phyloP scores from a whole-genome alignment of 2,888 invertebrate genomes.

The Acrocera orbiculus region DNA sequence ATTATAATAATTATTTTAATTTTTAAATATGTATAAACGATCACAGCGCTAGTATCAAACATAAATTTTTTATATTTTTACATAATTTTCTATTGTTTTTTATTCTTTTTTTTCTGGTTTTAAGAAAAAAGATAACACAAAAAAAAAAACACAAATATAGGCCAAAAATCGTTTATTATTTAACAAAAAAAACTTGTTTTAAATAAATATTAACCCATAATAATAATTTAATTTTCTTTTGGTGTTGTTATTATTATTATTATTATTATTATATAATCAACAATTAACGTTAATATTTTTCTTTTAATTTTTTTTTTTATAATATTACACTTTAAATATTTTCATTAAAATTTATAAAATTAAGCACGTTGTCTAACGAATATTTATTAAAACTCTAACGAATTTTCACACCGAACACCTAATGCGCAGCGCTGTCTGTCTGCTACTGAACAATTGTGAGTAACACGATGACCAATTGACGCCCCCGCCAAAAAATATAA shows the following conservation, averaged over 20 bases:
- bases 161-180: no score
- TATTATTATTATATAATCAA: not conserved
- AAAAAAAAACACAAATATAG: not conserved
- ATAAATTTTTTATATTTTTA: no score
- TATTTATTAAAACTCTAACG: slow-evolving; percentile 5
- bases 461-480: slow-evolving; percentile 5
- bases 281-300: not conserved
- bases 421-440: slow-evolving; percentile 10
- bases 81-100: not conserved
- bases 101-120: not conserved
- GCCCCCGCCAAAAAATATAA: slow-evolving; percentile 7
- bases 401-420: slow-evolving; percentile 5
- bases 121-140: not conserved
- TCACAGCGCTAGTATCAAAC: no score
- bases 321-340: not conserved
- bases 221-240: no score
- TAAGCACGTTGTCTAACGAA: slow-evolving; percentile 6
- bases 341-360: not conserved
- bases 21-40: no score
- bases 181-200: no score
- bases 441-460: slow-evolving; percentile 9
- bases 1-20: no score
- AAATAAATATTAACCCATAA: no score
- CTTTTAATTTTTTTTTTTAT: not conserved
- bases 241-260: not conserved